Percentiles rank a stretch among this genome's conserved stretches.
phyloP scores from a whole-genome alignment of 2,888 invertebrate species.

The Drosophila setosimentum region DNA sequence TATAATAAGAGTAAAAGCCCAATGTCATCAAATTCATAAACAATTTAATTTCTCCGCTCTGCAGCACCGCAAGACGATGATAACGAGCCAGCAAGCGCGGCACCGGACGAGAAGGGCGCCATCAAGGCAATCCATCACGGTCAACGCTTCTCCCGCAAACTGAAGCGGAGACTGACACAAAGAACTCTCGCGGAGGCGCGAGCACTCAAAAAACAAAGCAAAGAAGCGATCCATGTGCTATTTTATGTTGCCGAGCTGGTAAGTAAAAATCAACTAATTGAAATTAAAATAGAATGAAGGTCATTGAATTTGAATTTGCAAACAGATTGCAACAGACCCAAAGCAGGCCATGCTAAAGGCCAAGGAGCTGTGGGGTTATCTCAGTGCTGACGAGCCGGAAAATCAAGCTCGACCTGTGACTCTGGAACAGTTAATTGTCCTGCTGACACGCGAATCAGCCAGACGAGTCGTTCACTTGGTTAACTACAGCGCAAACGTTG shows the following conservation, averaged over 20 bases:
- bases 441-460: constrained; percentile 92
- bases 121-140: constrained; percentile 92
- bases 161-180: constrained; percentile 91
- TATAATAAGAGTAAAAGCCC: not conserved
- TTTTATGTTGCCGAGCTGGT: constrained; percentile 92
- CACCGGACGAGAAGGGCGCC: constrained; percentile 85
- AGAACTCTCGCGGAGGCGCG: constrained; percentile 92
- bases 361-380: constrained; percentile 89
- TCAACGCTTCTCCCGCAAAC: constrained; percentile 90
- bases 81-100: constrained; percentile 58
- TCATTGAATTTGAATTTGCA: not conserved
- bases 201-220: constrained; percentile 91
- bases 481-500: constrained; percentile 88
- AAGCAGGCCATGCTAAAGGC: constrained; percentile 91
- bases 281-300: not conserved
- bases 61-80: constrained; percentile 76
- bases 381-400: constrained; percentile 93
- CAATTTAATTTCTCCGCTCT: constrained; percentile 25
- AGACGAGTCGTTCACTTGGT: constrained; percentile 91
- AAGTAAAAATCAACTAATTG: constrained; percentile 69
- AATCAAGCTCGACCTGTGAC: constrained; percentile 93
- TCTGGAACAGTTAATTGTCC: constrained; percentile 91
- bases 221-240: constrained; percentile 90
- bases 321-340: constrained; percentile 92
- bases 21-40: constrained; percentile 12